Conservation (phyloP, 1,140 invertebrate species). For the Plectrocnemia conspersa region DNA sequence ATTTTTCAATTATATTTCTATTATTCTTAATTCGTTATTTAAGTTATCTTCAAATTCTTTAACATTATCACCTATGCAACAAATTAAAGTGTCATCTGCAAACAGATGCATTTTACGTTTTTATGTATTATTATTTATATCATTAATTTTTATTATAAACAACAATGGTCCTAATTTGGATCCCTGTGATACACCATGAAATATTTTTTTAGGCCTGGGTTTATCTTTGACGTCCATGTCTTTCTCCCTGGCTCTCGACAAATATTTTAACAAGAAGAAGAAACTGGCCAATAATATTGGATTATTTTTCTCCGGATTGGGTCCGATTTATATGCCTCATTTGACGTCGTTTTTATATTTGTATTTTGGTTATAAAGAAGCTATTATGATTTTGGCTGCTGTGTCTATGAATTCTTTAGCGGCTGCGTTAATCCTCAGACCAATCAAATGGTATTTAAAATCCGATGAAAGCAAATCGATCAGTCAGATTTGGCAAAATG, state of each 20-base stretch:
- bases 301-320: conserved; percentile 53
- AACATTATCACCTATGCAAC: too few relatives aligned
- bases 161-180: too few relatives aligned
- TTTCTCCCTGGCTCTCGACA: conserved; percentile 51
- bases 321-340: conserved; percentile 48
- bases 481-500: too few relatives aligned
- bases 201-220: conserved; percentile 45
- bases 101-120: too few relatives aligned
- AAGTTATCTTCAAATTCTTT: too few relatives aligned
- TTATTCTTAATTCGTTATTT: too few relatives aligned
- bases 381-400: conserved; percentile 52
- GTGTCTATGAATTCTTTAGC: conserved; percentile 53
- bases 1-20: too few relatives aligned
- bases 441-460: conserved; percentile 56
- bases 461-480: too few relatives aligned
- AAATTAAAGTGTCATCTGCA: too few relatives aligned
- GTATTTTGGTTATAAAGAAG: conserved; percentile 50
- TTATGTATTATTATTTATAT: too few relatives aligned
- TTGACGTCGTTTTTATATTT: conserved; percentile 47
- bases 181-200: too few relatives aligned
- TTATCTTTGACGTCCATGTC: conserved; percentile 47
- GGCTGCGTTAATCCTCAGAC: conserved; percentile 53
- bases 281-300: conserved; percentile 50
- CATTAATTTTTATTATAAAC: too few relatives aligned
- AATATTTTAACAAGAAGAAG: conserved; percentile 52